phyloP scores from a whole-genome alignment of 2,797 vertebrate species.

The Cyclura pinguis region DNA sequence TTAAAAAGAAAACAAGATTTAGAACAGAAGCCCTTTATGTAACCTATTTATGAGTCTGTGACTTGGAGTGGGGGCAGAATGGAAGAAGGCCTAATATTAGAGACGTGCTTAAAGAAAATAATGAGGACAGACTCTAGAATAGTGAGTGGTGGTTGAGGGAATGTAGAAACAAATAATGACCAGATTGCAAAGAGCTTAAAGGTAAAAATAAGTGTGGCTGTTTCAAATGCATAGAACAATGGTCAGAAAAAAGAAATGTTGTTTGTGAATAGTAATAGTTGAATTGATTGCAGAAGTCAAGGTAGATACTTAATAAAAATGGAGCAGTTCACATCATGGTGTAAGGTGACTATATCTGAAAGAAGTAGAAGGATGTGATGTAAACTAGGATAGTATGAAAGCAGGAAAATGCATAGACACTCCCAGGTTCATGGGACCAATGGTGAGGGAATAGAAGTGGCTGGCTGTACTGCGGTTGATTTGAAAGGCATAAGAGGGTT shows the following conservation, averaged over 20 bases:
- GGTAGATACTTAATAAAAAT: background rate
- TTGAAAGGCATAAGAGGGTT: background rate
- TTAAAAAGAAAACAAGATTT: background rate
- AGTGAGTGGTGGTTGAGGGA: background rate
- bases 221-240: background rate
- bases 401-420: constrained; percentile 33
- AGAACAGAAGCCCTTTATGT: fast-evolving
- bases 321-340: background rate
- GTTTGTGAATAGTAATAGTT: background rate
- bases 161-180: background rate
- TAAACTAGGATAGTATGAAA: background rate
- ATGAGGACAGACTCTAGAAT: background rate
- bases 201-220: background rate
- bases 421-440: constrained; percentile 24
- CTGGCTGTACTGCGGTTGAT: constrained; percentile 14
- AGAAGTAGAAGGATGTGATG: constrained; percentile 1
- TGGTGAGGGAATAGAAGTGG: constrained; percentile 42
- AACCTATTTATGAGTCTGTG: background rate
- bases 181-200: background rate
- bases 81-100: background rate
- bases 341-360: background rate
- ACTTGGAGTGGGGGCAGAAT: fast-evolving
- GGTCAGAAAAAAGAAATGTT: background rate
- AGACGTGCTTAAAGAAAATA: fast-evolving
- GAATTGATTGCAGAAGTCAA: background rate